Evolutionary conservation across 2,888 invertebrate genomes (phyloP).

Genomic region (Acanthosepion pharaonis): DNA sequence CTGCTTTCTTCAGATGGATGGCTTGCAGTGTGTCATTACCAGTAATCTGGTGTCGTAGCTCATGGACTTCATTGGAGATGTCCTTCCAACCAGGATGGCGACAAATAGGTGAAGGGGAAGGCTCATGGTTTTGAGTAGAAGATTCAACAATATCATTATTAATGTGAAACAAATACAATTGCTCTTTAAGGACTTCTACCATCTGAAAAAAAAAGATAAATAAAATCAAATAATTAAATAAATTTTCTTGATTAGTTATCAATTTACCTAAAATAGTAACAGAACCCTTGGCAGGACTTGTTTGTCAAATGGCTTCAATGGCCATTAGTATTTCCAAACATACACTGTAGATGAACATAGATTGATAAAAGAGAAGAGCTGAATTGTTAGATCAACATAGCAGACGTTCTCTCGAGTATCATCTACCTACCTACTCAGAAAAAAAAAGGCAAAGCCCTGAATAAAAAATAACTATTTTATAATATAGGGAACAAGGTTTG

Average conservation of each 20-base stretch:
- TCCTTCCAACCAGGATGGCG: constrained; percentile 42
- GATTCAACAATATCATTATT: constrained; percentile 34
- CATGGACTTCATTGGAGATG: background rate
- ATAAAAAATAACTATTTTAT: no score
- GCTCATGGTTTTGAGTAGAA: background rate
- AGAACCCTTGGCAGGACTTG: no score
- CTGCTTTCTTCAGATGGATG: background rate
- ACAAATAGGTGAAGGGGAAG: background rate
- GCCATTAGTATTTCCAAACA: no score
- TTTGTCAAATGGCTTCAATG: no score
- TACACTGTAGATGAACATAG: no score
- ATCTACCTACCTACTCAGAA: no score
- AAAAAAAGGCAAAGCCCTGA: no score
- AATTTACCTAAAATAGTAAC: no score
- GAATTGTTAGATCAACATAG: no score
- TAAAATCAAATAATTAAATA: background rate
- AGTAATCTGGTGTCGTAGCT: background rate
- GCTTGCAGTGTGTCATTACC: constrained; percentile 39
- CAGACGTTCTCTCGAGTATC: no score
- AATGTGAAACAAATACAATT: constrained; percentile 39
- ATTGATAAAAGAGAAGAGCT: no score
- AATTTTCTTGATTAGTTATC: background rate
- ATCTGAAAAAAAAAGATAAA: background rate
- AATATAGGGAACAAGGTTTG: no score
- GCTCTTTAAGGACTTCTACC: constrained; percentile 34